Conservation (phyloP, 1,140 invertebrate genomes). For the Calephelis virginiensis region DNA sequence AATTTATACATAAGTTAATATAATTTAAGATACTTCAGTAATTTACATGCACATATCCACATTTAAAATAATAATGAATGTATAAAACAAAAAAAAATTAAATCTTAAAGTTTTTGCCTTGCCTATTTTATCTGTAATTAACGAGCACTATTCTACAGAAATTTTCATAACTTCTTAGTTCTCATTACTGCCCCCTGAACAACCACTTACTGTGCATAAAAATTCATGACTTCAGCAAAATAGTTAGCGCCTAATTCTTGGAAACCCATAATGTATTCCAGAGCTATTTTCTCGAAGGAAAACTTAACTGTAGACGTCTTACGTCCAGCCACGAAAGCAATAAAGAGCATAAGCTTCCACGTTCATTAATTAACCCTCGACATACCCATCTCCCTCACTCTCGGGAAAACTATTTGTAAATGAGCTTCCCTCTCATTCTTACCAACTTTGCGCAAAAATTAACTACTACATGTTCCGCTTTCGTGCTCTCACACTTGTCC, state of each 20-base stretch:
- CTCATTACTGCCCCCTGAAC: no score
- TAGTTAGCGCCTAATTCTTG: neutral
- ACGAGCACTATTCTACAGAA: no score
- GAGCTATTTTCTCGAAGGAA: conserved; percentile 68
- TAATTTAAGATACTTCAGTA: no score
- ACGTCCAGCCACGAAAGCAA: conserved; percentile 77
- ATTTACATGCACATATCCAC: no score
- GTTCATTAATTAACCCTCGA: conserved; percentile 79
- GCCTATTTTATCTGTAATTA: no score
- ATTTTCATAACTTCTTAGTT: no score
- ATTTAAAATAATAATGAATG: no score
- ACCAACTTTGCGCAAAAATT: conserved; percentile 79
- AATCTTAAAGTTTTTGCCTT: no score
- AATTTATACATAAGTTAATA: no score
- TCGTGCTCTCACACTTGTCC: conserved; percentile 63
- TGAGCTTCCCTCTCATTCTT: conserved; percentile 69
- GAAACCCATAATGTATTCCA: conserved; percentile 60
- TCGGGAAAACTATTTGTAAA: conserved; percentile 68
- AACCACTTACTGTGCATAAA: neutral
- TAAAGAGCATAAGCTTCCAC: conserved; percentile 79
- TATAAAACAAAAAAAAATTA: no score
- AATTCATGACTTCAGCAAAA: conserved; percentile 2
- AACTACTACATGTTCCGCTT: conserved; percentile 73
- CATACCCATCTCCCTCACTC: conserved; percentile 59
- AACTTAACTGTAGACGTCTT: conserved; percentile 75